phyloP scores from a whole-genome alignment of 2,797 vertebrate genomes.

The Acanthurus lineatus region DNA sequence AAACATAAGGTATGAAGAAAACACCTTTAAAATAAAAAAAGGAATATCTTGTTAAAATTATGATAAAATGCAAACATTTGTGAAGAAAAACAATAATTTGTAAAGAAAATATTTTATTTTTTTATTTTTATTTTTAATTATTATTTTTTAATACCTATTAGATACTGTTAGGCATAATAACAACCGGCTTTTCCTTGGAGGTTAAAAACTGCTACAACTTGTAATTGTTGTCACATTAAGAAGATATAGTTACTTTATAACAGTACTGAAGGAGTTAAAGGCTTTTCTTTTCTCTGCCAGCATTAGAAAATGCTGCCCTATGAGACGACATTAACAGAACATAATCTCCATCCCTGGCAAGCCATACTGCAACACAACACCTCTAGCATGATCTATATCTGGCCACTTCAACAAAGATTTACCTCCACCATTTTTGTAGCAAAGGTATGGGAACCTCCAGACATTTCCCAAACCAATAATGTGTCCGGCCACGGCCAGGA shows the following conservation, averaged over 20 bases:
- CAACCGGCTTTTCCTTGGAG: too few relatives aligned
- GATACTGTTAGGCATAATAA: too few relatives aligned
- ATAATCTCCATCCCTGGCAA: background rate
- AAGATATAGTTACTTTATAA: background rate
- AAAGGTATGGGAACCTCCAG: constrained; percentile 88
- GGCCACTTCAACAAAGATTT: constrained; percentile 19
- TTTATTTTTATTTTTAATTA: too few relatives aligned
- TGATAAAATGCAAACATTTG: background rate
- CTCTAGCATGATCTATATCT: background rate
- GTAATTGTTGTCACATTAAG: background rate
- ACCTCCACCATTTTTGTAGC: constrained; percentile 89
- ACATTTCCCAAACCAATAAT: constrained; percentile 86
- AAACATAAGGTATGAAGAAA: constrained; percentile 86
- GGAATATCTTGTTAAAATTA: constrained; percentile 1
- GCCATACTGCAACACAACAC: background rate
- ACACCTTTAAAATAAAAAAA: constrained; percentile 72
- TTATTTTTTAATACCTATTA: too few relatives aligned
- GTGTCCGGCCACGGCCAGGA: constrained; percentile 84
- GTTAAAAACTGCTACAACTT: too few relatives aligned
- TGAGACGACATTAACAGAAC: too few relatives aligned
- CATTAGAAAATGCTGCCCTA: too few relatives aligned
- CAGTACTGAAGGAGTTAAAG: background rate
- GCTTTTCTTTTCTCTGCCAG: too few relatives aligned
- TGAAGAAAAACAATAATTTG: background rate
- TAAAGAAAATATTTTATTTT: background rate